Base-by-base conservation (phyloP, 2,797 vertebrate species). In the Alosa sapidissima region DNA sequence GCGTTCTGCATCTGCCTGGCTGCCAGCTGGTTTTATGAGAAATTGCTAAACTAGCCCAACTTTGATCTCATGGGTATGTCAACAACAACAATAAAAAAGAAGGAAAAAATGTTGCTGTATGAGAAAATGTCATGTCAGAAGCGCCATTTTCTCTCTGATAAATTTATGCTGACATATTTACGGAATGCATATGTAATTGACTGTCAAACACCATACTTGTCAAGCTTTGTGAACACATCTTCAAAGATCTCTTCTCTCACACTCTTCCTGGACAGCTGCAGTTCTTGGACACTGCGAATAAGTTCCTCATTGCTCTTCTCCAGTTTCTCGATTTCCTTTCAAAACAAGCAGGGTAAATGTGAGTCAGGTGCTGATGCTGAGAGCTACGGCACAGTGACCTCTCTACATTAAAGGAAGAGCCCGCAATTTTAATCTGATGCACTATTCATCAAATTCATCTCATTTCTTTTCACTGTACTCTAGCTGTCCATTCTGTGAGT, bases 171-270 rank as follows among this genome's bases (percentile, higher is more conserved):
- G 58, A 24, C n/a, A 62, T 62, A 58, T 58, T 58, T 58, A n/a
- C n/a, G 9, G 72, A 78, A 78, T 45, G 41, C 8, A 47, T 78
- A 78, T 21, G 41, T 47, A 78, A 78, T 78, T 19, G 19, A 19
- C 45, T 45, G 72, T 21, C 9, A 49, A 65, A 54, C 51, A 45
- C 91, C 92, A 4, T 91, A 96, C 95, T 91, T 95, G 75, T 93
- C 89, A 85, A 88, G 89, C 85, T 1, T 88, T 52, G 91, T 92
- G 14, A 94, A 90, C 52, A 94, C 14, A 0, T 94, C 91, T 0
- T 87, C 81, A 86, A 94, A 94, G 3, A 91, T 85, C 11, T 89
- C 78, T 68, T 92, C 90, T 41, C 92, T 86, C 0, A 88, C 82
- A 3, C 91, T 88, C 52, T 41, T 45, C 9, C 81, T 0, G 0